Conservation (phyloP, 2,888 invertebrate genomes). For the Neuroscelio doddi region DNA sequence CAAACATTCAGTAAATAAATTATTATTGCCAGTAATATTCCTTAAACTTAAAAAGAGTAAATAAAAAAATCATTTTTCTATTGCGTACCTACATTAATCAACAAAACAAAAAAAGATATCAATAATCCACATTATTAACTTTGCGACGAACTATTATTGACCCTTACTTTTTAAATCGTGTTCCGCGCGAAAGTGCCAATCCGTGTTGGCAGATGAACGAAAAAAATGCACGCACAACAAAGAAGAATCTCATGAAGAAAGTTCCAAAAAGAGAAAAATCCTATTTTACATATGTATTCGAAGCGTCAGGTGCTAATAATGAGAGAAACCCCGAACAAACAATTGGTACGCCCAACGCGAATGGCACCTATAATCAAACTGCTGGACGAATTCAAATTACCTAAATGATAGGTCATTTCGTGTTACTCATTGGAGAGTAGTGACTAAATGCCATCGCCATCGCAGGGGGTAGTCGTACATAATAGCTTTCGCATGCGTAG, state of each 20-base stretch:
- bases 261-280: conserved; percentile 7
- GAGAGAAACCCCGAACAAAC: conserved; percentile 28
- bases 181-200: conserved; percentile 32
- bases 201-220: conserved; percentile 26
- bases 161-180: conserved; percentile 43
- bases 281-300: conserved; percentile 6
- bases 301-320: conserved; percentile 23
- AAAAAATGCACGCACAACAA: conserved; percentile 20
- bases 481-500: too few relatives aligned
- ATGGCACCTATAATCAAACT: conserved; percentile 71
- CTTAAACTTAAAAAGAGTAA: too few relatives aligned
- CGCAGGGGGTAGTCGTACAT: conserved; percentile 23
- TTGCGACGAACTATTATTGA: too few relatives aligned
- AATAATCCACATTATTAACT: too few relatives aligned
- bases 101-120: too few relatives aligned
- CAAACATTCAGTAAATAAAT: too few relatives aligned
- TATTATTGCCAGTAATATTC: too few relatives aligned
- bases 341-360: conserved; percentile 55
- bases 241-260: conserved; percentile 43
- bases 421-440: conserved; percentile 40
- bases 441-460: conserved; percentile 40
- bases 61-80: too few relatives aligned
- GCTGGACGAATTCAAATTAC: conserved; percentile 59
- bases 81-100: too few relatives aligned
- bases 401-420: conserved; percentile 58